Evolutionary conservation across 2,797 vertebrate genomes (phyloP), one percentile per base, ranked within the genome.

Genomic region (Artibeus lituratus): DNA sequence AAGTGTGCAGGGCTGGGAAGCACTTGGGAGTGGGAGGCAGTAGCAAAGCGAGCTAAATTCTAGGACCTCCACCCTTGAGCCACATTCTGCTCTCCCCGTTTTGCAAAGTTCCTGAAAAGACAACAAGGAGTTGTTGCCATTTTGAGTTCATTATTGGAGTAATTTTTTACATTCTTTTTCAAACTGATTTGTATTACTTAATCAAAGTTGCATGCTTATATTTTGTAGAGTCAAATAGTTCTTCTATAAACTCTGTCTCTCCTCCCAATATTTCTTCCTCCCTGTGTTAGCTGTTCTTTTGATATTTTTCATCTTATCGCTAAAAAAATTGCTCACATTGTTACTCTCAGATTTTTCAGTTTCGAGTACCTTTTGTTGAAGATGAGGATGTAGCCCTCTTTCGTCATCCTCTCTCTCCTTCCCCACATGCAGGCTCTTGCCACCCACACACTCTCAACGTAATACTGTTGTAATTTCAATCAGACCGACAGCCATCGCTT

Each of bases 241-340:
- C 32, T 69, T 90, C 32, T 47, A 21, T 12, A 62, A 70, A 86
- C 26, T 47, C 53, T 74, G n/a, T 51, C 39, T 35, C 10, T 69
- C 14, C 47, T 15, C 26, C 4, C 26, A 24, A 3, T 76, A 32
- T 74, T 87, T 80, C 77, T 70, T 69, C 29, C 26, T 78, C 35
- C 76, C 15, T 87, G 32, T 65, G 95, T 90, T 90, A 57, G n/a
- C 59, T 65, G 0, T 65, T 81, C 10, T 67, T 84, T 76, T 42
- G 7, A 21, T 55, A 47, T 69, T 92, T 73, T 16, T 35, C 37
- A 72, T 87, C 65, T 51, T 82, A 83, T 53, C 32, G 57, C 11
- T 91, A 65, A 94, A 59, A 72, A 72, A 72, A 24, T 42, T 59
- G 53, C 49, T 77, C 70, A 3, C 4, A 15, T 39, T 65, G 14